Evolutionary conservation across 2,113 vertebrate genomes (phyloP).

Genomic region (Upupa epops): DNA sequence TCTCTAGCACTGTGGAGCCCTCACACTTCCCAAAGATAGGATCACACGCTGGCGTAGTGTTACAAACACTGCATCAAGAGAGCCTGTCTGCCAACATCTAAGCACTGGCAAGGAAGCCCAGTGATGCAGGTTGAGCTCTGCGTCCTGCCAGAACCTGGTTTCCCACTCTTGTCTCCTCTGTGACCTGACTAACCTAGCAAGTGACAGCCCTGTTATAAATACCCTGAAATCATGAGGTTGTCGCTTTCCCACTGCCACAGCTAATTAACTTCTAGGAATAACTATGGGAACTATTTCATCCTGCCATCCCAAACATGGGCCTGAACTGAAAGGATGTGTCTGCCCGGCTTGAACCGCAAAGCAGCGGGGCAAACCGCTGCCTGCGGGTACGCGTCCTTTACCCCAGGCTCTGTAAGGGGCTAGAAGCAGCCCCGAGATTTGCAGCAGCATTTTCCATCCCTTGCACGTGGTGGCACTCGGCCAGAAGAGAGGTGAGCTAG

Average conservation of each 20-base stretch:
- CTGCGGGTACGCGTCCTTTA: background rate
- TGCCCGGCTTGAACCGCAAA: background rate
- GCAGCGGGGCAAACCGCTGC: background rate
- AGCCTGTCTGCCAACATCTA: conserved; percentile 5
- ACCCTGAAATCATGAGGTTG: conserved; percentile 67
- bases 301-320: conserved; percentile 7
- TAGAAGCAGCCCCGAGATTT: background rate
- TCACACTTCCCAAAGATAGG: background rate
- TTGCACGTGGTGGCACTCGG: background rate
- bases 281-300: conserved; percentile 66
- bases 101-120: background rate
- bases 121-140: background rate
- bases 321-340: background rate
- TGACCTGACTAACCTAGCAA: conserved; percentile 61
- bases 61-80: background rate
- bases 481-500: background rate
- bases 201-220: conserved; percentile 67
- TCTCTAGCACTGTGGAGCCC: background rate
- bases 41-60: background rate
- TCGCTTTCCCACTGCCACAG: conserved; percentile 74
- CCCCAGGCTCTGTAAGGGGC: background rate
- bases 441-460: background rate
- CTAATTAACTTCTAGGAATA: conserved; percentile 75
- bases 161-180: conserved; percentile 42
- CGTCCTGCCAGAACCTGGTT: conserved; percentile 51